Evolutionary conservation across 2,888 invertebrate species (phyloP), one percentile per base, ranked within the genome.

Genomic region (Pachycephus smyrnensis): DNA sequence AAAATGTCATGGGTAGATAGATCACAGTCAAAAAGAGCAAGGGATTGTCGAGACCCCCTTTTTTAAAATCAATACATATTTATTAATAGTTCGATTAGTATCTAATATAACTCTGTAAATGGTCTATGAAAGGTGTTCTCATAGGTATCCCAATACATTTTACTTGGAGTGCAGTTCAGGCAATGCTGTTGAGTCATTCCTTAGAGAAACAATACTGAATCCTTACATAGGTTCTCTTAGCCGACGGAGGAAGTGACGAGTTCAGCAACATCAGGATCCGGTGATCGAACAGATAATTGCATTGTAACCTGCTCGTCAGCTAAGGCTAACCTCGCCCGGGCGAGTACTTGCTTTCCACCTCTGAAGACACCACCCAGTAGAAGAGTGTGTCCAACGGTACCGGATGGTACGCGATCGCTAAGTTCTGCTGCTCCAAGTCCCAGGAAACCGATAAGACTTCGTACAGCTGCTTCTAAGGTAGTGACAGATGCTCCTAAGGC

Each of bases 261-360:
- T 89, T 98, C 97, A 0, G 97, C 97, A 0, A 98, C 95, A 83
- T 96, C 95, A 76, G 96, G 95, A 91, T 97, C 95, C 23, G 96
- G 96, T 33, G 98, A 97, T 73, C 98, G 93, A 0, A 98, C 97
- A 0, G 97, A 96, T 77, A 99, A 92, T 90, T 98, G 97, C 97
- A 99, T 98, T 4, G 98, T 98, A 0, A 99, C 97, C n/a, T 96
- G 96, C 40, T 93, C 94, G 68, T 94, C 94, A 0, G 95, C 94
- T n/a, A 97, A 93, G 1, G 95, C 96, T 80, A 98, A 91, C 90
- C 98, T 97, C 3, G 98, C 96, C 80, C 96, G 93, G 0, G 98
- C 97, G 77, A 99, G 92, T 40, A 98, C 95, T 79, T 98, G 98
- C 77, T 96, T 95, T 0, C 98, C 98, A 0, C 98, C 98, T 79